Conservation (phyloP, 1,140 invertebrate species). For the Trissolcus basalis region DNA sequence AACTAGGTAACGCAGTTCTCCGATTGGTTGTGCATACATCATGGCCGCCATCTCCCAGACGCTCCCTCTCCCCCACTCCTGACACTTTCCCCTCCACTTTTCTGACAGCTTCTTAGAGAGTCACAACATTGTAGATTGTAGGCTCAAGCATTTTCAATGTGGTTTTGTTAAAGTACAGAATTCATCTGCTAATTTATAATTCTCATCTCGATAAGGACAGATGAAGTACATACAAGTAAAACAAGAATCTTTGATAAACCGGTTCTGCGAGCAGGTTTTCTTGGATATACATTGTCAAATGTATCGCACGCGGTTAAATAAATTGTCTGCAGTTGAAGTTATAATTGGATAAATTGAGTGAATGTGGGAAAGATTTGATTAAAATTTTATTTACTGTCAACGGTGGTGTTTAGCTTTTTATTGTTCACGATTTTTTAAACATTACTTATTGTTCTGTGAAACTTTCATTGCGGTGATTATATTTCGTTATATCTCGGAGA, state of each 20-base stretch:
- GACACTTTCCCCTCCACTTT: constrained; percentile 18
- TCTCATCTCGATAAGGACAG: constrained; percentile 49
- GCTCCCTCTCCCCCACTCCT: constrained; percentile 46
- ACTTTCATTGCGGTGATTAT: too few relatives aligned
- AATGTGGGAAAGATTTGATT: too few relatives aligned
- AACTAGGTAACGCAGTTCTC: constrained; percentile 50
- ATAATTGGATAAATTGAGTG: constrained; percentile 22
- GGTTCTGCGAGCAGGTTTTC: constrained; percentile 42
- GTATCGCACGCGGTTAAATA: constrained; percentile 19
- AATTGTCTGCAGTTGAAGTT: constrained; percentile 33
- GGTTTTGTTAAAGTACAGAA: constrained; percentile 54
- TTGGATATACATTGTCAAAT: constrained; percentile 38
- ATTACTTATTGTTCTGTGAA: too few relatives aligned
- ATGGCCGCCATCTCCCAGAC: constrained; percentile 68
- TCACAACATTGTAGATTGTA: constrained; percentile 46
- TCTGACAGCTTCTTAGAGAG: constrained; percentile 12
- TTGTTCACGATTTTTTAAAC: background rate
- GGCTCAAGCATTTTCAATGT: constrained; percentile 43
- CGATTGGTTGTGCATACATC: constrained; percentile 68
- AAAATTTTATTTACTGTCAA: too few relatives aligned
- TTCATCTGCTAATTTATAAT: constrained; percentile 52
- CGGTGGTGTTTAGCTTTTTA: background rate
- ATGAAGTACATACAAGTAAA: constrained; percentile 45
- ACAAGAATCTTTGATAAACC: constrained; percentile 34
- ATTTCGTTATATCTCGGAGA: too few relatives aligned